Evolutionary conservation across 2,797 vertebrate genomes (phyloP).

Genomic region (Melanotaenia boesemani): DNA sequence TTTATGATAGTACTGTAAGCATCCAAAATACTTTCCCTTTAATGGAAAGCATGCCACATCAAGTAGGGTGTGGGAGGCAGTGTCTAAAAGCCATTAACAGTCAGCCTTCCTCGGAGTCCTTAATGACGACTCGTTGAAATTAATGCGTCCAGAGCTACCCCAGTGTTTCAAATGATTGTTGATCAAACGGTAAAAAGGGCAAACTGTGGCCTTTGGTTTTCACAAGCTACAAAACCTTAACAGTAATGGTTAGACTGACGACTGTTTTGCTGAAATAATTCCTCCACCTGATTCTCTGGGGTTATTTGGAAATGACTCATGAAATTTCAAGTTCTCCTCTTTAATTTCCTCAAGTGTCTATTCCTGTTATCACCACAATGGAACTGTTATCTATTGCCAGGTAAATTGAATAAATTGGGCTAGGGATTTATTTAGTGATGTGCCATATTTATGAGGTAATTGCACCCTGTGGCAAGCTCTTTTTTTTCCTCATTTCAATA

Average conservation of each 20-base stretch:
- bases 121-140: slow-evolving; percentile 60
- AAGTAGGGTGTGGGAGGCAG: slow-evolving; percentile 73
- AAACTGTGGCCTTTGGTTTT: slow-evolving; percentile 46
- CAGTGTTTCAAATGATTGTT: slow-evolving; percentile 60
- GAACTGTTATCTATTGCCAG: slow-evolving; percentile 74
- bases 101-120: slow-evolving; percentile 62
- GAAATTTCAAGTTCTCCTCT: slow-evolving; percentile 56
- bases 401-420: slow-evolving; percentile 78
- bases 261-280: slow-evolving; percentile 33
- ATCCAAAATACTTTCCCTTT: slow-evolving; percentile 68
- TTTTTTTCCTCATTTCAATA: slow-evolving; percentile 77
- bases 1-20: slow-evolving; percentile 70
- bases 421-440: slow-evolving; percentile 64
- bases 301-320: slow-evolving; percentile 56
- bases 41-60: slow-evolving; percentile 73
- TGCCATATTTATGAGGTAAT: slow-evolving; percentile 74
- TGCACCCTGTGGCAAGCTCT: slow-evolving; percentile 71
- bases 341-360: slow-evolving; percentile 66
- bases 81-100: slow-evolving; percentile 71
- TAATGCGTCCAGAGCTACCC: slow-evolving; percentile 45
- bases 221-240: slow-evolving; percentile 17
- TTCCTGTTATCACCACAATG: slow-evolving; percentile 71
- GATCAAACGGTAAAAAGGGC: slow-evolving; percentile 54
- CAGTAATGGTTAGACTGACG: slow-evolving; percentile 30
- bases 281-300: slow-evolving; percentile 48